phyloP scores from a whole-genome alignment of 2,888 invertebrate genomes.

The Drosophila neonasuta region DNA sequence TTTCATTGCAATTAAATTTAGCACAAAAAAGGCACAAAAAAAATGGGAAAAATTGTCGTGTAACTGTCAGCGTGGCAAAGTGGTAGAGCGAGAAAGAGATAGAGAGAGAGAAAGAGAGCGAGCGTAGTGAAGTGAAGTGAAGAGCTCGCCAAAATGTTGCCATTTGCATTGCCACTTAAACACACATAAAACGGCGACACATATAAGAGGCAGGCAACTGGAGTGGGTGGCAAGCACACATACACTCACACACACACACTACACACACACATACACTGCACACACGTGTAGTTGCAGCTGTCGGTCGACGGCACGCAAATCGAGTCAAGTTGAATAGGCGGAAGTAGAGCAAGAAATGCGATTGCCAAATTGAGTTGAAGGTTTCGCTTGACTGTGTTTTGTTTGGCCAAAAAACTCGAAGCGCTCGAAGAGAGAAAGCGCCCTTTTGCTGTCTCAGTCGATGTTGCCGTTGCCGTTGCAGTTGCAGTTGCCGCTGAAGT shows the following conservation, averaged over 20 bases:
- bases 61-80: slow-evolving; percentile 64
- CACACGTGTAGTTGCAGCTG: slow-evolving; percentile 37
- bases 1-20: slow-evolving; percentile 75
- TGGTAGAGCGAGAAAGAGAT: neutral
- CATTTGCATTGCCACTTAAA: slow-evolving; percentile 78
- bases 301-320: slow-evolving; percentile 71
- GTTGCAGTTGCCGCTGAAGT: slow-evolving; percentile 26
- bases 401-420: slow-evolving; percentile 72
- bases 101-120: neutral
- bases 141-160: slow-evolving; percentile 70
- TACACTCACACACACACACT: neutral
- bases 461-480: slow-evolving; percentile 19
- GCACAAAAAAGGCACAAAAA: slow-evolving; percentile 51
- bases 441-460: slow-evolving; percentile 59
- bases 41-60: slow-evolving; percentile 59
- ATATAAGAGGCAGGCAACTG: slow-evolving; percentile 1
- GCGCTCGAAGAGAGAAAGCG: slow-evolving; percentile 45
- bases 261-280: neutral
- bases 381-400: slow-evolving; percentile 78
- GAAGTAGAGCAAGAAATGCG: slow-evolving; percentile 79
- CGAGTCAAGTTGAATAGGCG: slow-evolving; percentile 79
- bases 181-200: slow-evolving; percentile 66
- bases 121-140: slow-evolving; percentile 50
- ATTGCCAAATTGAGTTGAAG: slow-evolving; percentile 78
- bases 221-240: neutral